A percentile compares a stretch with the other conserved stretches of the same genome.
Conservation (phyloP, 2,113 vertebrate genomes). For the Ceratotherium simum region DNA sequence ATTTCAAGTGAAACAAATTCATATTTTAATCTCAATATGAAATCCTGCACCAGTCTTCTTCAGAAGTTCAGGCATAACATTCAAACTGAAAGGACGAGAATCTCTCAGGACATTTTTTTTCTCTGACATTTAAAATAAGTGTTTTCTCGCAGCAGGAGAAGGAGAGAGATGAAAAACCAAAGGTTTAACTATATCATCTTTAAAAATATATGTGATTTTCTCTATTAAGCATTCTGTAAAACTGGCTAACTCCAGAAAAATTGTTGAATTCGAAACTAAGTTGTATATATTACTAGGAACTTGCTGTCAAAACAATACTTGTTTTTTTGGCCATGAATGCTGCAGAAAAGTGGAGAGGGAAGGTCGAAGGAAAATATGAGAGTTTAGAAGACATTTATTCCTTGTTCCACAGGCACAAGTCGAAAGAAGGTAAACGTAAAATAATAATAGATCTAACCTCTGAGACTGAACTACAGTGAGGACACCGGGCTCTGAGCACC, state of each 20-base stretch:
- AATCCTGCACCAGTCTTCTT: neutral
- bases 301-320: constrained; percentile 60
- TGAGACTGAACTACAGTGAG: neutral
- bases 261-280: constrained; percentile 18
- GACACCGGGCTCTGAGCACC: neutral
- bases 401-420: constrained; percentile 31
- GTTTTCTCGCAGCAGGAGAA: constrained; percentile 49
- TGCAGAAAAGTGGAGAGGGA: neutral
- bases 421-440: constrained; percentile 41
- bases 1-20: constrained; percentile 30
- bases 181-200: constrained; percentile 44
- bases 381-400: constrained; percentile 49
- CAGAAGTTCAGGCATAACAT: neutral
- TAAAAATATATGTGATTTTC: neutral
- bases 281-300: constrained; percentile 16
- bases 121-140: constrained; percentile 48
- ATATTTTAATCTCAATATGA: constrained; percentile 35
- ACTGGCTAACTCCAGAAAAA: constrained; percentile 35
- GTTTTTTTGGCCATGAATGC: constrained; percentile 26
- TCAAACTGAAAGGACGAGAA: constrained; percentile 25
- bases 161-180: neutral
- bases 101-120: constrained; percentile 51
- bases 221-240: constrained; percentile 49
- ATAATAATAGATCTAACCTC: constrained; percentile 60
- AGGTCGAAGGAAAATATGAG: constrained; percentile 12